Percentiles rank a stretch among this genome's conserved stretches.
Conservation (phyloP, 92 coral and sea anemone genomes). For the Zoanthus sociatus region DNA sequence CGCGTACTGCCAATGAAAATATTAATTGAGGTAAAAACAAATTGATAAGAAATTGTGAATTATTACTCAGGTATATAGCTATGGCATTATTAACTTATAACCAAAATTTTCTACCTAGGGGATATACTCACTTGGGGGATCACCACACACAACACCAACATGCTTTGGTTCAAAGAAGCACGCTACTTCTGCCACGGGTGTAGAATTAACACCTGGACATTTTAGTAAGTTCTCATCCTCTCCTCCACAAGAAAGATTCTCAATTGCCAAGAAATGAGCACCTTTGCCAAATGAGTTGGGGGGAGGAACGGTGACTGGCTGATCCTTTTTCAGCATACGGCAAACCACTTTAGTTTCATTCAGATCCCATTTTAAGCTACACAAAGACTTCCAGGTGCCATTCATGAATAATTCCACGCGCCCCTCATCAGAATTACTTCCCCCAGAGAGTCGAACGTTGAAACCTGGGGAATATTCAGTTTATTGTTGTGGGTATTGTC, state of each 20-base stretch:
- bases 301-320: neutral
- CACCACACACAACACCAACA: conserved; percentile 29
- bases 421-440: conserved; percentile 1
- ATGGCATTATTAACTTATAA: neutral
- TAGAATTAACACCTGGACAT: conserved; percentile 1
- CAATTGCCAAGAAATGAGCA: neutral
- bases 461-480: neutral
- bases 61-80: neutral
- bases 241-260: conserved; percentile 5
- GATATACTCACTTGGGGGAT: conserved; percentile 7
- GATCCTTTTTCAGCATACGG: conserved; percentile 18
- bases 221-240: neutral
- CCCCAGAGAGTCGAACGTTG: conserved; percentile 13
- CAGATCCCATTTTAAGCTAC: conserved; percentile 21
- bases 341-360: conserved; percentile 16
- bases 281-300: conserved; percentile 23
- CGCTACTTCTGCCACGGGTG: neutral
- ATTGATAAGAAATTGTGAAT: too few relatives aligned
- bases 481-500: too few relatives aligned
- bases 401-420: neutral
- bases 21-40: too few relatives aligned
- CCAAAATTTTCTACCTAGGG: neutral
- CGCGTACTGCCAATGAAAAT: neutral
- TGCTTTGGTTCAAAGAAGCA: conserved; percentile 26
- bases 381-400: conserved; percentile 16